These are phyloP conservation scores for Eupeodes latifasciatus DNA, from an alignment of 2,888 invertebrate species.

Conservation along the genomic window DNA sequence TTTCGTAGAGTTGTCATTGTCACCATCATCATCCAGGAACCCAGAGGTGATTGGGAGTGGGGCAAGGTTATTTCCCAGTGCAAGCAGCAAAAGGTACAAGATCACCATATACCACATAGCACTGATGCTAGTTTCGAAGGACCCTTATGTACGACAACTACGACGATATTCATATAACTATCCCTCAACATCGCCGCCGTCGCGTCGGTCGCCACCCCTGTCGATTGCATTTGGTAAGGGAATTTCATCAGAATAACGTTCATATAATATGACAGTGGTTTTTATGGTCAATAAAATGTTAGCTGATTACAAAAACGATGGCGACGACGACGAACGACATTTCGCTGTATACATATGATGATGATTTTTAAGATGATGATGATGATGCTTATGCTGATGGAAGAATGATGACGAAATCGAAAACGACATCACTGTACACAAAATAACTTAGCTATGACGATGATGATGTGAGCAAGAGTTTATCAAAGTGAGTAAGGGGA, in stretches of 20 bases:
- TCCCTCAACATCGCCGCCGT: no score
- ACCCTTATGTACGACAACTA: neutral
- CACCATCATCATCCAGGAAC: neutral
- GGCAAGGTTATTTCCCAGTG: neutral
- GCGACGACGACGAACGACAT: conserved; percentile 15
- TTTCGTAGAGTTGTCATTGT: neutral
- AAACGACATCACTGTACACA: neutral
- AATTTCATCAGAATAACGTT: conserved; percentile 22
- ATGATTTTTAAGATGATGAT: neutral
- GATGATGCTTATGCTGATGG: conserved; percentile 24
- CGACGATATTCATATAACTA: neutral
- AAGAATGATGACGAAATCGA: conserved; percentile 28
- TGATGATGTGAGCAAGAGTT: conserved; percentile 1
- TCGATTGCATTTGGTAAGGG: conserved; percentile 7
- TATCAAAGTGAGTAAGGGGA: neutral
- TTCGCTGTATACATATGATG: neutral
- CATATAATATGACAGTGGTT: conserved; percentile 25
- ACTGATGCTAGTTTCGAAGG: conserved; percentile 6
- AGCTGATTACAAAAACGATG: conserved; percentile 48
- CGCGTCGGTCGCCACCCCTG: no score
- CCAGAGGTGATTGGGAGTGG: neutral
- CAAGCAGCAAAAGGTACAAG: neutral
- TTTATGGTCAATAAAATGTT: conserved; percentile 62
- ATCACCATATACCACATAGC: neutral
- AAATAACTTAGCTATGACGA: conserved; percentile 21